Base-by-base conservation (phyloP, 2,797 vertebrate genomes). In the Phoeniculus purpureus region DNA sequence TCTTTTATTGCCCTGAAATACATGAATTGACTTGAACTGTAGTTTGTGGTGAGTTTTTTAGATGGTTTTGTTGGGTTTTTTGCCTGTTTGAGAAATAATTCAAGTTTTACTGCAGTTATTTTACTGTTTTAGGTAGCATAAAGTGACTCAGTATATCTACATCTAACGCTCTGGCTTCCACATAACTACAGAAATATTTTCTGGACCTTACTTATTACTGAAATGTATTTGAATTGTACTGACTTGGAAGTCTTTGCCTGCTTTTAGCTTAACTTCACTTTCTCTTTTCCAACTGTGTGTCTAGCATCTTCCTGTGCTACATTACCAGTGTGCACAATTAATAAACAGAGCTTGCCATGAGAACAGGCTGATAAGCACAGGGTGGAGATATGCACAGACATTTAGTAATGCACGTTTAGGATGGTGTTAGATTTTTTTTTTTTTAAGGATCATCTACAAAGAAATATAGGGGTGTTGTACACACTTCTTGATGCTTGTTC, bases 381-480 rank as follows among this genome's bases (percentile, higher is more conserved):
- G 67, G 9, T 32, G 8, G 62, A 78, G 51, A 78, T 81, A 81
- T 4, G 4, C 21, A 50, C 4, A 40, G 31, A 56, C 55, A 48
- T 62, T 55, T 72, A 45, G 23, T 26, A 51, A 15, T 15, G 25
- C 5, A 29, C 52, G 13, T 81, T 15, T 74, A 26, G 29, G n/a
- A 43, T 4, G 22, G 3, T 21, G 25, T 55, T 8, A 3, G 3
- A 1, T 6, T 67, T 79, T 67, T 37, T 16, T n/a, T n/a, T n/a
- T n/a, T n/a, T n/a, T n/a, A n/a, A 70, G 12, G 32, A 37, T 10
- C 54, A 82, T 67, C 32, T 43, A 21, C 34, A 67, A 13, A 64
- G 79, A 27, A 7, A n/a, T 14, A 8, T 4, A 1, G 1, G 5
- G 2, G 3, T 4, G n/a, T 91, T 47, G 2, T 66, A 23, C 4